Evolutionary conservation across 2,797 vertebrate genomes (phyloP).

Genomic region (Poliocrania exsul): DNA sequence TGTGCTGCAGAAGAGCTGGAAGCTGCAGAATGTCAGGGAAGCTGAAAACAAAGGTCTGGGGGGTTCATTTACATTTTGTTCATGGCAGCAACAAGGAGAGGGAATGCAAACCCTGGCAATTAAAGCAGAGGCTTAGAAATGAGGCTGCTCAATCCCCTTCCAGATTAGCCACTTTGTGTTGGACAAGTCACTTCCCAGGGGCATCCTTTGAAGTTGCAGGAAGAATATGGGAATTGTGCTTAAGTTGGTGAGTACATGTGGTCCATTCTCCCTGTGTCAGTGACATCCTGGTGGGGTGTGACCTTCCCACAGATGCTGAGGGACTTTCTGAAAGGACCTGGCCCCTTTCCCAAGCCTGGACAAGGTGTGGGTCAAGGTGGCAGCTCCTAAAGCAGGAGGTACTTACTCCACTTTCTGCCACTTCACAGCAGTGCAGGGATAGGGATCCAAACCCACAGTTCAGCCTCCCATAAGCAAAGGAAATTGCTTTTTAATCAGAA

Average conservation of each 20-base stretch:
- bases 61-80: background rate
- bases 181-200: background rate
- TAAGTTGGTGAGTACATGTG: accelerated
- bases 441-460: background rate
- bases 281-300: background rate
- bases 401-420: background rate
- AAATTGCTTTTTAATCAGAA: background rate
- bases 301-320: background rate
- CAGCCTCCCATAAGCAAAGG: background rate
- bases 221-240: background rate
- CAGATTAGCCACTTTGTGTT: background rate
- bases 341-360: background rate
- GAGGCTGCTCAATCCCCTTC: constrained; percentile 5
- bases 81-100: background rate
- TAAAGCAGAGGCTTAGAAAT: constrained; percentile 37
- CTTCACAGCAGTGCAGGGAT: background rate
- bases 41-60: background rate
- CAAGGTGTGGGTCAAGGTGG: background rate
- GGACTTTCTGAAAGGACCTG: background rate
- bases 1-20: background rate
- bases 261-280: background rate
- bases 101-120: constrained; percentile 5
- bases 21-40: background rate
- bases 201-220: background rate
- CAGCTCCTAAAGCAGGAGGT: background rate